Base-by-base conservation (phyloP, 1,140 invertebrate genomes). In the Drosophila nigrodunni region DNA sequence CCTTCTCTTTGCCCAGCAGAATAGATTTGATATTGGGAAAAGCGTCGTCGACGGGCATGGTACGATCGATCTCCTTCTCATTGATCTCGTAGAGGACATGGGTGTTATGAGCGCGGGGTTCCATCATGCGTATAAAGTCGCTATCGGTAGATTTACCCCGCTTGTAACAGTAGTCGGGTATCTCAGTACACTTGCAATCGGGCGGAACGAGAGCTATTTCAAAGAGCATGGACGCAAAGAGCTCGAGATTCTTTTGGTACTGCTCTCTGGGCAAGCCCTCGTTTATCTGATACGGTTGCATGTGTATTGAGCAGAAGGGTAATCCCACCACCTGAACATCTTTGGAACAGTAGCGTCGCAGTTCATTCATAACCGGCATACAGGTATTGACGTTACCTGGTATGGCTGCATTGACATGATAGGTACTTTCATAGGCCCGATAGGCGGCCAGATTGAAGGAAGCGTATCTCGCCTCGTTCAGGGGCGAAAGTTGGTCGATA, bases 261-360 rank as follows among this genome's bases (percentile, higher is more conserved):
- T 47, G n/a, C 0, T 30, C 7, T 8, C 7, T 10, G 9, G 39
- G 7, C 2, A 66, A 39, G 25, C 41, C 5, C 47, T 80, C 78
- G 15, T 80, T 50, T 0, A 41, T 30, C 49, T 30, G 35, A 3
- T 52, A 13, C 6, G 41, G 34, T 2, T 7, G 7, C 46, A 21
- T 67, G 34, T 71, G 76, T 2, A 78, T 41, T 0, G 66, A 67
- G 8, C 57, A 58, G 46, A 80, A 78, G 47, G 78, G 78, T 34
- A 80, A 11, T 0, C 64, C 71, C 7, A 78, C 2, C 1, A 73
- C 44, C 35, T 70, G 57, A 0, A 50, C 60, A 0, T 2, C 35
- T 0, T 9, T 1, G 34, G 15, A 18, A 37, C 78, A 80, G 35
- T 71, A 58, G 10, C 52, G 69, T 7, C 66, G 61, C 57, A 80